These are phyloP conservation scores for Andrena trimmerana DNA, from an alignment of 2,888 invertebrate species.

Conservation along the genomic window DNA sequence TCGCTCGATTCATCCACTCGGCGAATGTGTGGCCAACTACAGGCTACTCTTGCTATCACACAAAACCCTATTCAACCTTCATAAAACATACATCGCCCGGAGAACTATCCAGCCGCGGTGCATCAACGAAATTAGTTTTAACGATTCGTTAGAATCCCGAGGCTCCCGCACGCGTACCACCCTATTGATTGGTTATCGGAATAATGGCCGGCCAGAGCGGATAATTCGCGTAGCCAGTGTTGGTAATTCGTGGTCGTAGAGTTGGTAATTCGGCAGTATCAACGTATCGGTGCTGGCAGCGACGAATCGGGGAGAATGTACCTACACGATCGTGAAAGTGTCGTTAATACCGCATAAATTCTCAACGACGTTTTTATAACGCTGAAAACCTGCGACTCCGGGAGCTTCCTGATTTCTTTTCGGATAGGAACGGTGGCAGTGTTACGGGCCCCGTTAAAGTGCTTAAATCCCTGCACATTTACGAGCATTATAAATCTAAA, in stretches of 20 bases:
- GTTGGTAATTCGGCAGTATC: constrained; percentile 58
- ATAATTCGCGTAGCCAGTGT: constrained; percentile 48
- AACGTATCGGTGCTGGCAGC: constrained; percentile 33
- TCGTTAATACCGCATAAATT: constrained; percentile 56
- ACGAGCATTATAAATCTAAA: constrained; percentile 11
- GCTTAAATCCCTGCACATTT: not conserved
- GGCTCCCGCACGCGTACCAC: constrained; percentile 11
- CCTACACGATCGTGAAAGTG: constrained; percentile 36
- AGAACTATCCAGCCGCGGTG: constrained; percentile 14
- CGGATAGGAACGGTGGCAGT: not conserved
- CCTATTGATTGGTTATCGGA: constrained; percentile 68
- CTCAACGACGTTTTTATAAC: constrained; percentile 39
- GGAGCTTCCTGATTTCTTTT: constrained; percentile 12
- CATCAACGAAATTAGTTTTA: constrained; percentile 67
- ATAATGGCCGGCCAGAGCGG: constrained; percentile 60
- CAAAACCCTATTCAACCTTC: constrained; percentile 17
- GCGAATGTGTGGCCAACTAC: constrained; percentile 23
- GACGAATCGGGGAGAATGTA: constrained; percentile 12
- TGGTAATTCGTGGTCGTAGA: constrained; percentile 49
- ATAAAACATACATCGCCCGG: constrained; percentile 22
- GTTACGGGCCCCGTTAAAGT: constrained; percentile 4
- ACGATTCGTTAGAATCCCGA: constrained; percentile 59
- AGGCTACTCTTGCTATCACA: constrained; percentile 33
- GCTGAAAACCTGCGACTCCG: constrained; percentile 20
- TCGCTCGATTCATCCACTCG: constrained; percentile 25